Percentiles rank a stretch among this genome's conserved stretches.
These are phyloP conservation scores for Varanus komodoensis DNA, from an alignment of 2,113 vertebrate genomes.

Conservation along the genomic window DNA sequence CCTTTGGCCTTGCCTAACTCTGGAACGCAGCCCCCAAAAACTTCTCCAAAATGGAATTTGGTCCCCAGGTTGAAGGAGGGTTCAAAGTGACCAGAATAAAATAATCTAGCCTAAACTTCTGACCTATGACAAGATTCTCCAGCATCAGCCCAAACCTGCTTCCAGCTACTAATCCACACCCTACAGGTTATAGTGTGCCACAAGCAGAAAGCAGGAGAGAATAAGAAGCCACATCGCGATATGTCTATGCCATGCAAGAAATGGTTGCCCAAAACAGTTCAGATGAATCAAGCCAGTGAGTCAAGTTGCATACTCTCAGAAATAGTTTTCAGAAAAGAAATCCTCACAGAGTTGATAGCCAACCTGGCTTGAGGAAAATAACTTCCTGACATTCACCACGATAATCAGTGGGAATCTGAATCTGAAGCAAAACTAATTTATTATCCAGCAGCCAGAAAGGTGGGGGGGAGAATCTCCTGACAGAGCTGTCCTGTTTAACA, in stretches of 20 bases:
- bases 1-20: too few species aligned
- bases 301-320: neutral
- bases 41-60: too few species aligned
- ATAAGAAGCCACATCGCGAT: neutral
- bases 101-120: neutral
- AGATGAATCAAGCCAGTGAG: neutral
- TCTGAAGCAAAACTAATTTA: constrained; percentile 5
- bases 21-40: too few species aligned
- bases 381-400: neutral
- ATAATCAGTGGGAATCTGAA: neutral
- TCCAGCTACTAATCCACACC: neutral
- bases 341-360: neutral
- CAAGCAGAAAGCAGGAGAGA: neutral
- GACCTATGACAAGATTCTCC: neutral
- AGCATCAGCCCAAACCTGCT: neutral
- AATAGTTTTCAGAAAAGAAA: neutral
- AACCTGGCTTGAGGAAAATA: neutral
- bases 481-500: neutral
- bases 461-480: neutral
- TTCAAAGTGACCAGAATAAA: neutral
- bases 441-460: neutral
- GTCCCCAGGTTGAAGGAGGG: too few species aligned
- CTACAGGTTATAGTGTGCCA: neutral
- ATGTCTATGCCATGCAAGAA: neutral
- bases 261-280: neutral